Conservation (phyloP, 2,797 vertebrate species). For the Parambassis ranga region DNA sequence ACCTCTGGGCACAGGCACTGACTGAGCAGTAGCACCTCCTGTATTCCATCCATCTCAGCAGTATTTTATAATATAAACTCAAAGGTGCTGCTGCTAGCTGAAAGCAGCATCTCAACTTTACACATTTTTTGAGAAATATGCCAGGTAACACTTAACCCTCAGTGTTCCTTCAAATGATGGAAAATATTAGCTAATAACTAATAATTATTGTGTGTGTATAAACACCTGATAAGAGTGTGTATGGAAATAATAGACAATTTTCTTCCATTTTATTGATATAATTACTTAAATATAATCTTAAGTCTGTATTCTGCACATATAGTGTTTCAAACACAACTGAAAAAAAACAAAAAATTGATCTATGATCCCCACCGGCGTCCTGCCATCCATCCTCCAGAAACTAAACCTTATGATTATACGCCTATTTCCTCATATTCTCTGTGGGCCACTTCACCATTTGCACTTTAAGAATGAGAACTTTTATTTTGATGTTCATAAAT, state of each 20-base stretch:
- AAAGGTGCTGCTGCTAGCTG: not conserved
- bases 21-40: not conserved
- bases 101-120: not conserved
- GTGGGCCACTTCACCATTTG: constrained; percentile 14
- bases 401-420: constrained; percentile 24
- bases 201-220: too few species aligned
- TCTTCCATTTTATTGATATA: too few species aligned
- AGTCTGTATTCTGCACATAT: too few species aligned
- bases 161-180: too few species aligned
- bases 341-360: too few species aligned
- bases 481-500: not conserved
- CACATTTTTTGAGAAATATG: too few species aligned
- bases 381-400: constrained; percentile 7
- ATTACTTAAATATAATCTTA: too few species aligned
- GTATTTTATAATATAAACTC: not conserved
- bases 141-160: too few species aligned
- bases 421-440: constrained; percentile 26
- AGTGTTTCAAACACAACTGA: too few species aligned
- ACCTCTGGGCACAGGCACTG: not conserved
- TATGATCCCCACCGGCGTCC: not conserved
- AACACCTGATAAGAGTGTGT: too few species aligned
- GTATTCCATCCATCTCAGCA: not conserved
- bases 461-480: constrained; percentile 17
- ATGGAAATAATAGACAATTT: too few species aligned
- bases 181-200: too few species aligned